A percentile compares a stretch with the other conserved stretches of the same genome.
Evolutionary conservation across 1,140 invertebrate genomes (phyloP).

Genomic region (Ericerus pela): DNA sequence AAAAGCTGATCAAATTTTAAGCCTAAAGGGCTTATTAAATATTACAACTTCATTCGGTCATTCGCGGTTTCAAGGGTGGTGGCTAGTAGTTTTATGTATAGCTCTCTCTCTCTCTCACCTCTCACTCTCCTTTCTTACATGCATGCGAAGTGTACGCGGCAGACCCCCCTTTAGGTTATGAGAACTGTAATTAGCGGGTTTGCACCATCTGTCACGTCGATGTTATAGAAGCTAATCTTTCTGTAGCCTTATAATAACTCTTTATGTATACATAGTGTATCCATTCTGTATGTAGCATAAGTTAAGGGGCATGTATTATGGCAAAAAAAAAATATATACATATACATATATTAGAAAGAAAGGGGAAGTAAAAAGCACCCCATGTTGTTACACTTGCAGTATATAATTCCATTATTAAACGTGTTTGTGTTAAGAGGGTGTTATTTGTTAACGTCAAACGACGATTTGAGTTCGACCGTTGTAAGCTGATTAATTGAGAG

Average conservation of each 20-base stretch:
- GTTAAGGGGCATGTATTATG: too few relatives aligned
- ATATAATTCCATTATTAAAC: conserved; percentile 12
- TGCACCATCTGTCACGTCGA: conserved; percentile 5
- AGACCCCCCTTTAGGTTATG: not conserved
- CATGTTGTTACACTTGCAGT: conserved; percentile 6
- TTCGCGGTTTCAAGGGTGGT: conserved; percentile 10
- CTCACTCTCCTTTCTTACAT: too few relatives aligned
- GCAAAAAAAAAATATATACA: too few relatives aligned
- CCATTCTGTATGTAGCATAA: conserved; percentile 2
- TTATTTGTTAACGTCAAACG: conserved; percentile 11
- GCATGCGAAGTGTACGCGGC: too few relatives aligned
- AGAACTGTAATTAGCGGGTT: conserved; percentile 4
- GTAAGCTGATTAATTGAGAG: conserved; percentile 8
- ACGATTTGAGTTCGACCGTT: not conserved
- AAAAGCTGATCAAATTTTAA: conserved; percentile 10
- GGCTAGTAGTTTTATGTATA: conserved; percentile 6
- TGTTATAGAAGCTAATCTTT: conserved; percentile 9
- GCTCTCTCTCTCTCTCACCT: too few relatives aligned
- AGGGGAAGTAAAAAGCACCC: not conserved
- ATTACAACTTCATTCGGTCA: conserved; percentile 11
- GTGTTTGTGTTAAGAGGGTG: conserved; percentile 11
- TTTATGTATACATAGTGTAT: conserved; percentile 7
- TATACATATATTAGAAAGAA: conserved; percentile 2
- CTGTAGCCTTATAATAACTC: conserved; percentile 11
- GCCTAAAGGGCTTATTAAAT: conserved; percentile 12